phyloP scores from a whole-genome alignment of 2,113 vertebrate species.

The Dendrocopos noguchii region DNA sequence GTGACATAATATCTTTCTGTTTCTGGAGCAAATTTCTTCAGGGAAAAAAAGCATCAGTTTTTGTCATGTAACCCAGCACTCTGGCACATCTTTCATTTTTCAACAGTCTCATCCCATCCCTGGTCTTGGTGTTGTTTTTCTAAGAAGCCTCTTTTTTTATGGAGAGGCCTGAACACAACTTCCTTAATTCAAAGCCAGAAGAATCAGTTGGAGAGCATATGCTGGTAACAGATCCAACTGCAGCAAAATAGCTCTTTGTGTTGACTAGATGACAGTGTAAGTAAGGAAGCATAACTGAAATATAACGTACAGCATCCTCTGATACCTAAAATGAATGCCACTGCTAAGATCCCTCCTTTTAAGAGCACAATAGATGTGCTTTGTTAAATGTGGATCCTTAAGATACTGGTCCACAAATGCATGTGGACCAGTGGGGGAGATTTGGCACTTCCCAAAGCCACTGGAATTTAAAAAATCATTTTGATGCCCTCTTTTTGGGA shows the following conservation, averaged over 20 bases:
- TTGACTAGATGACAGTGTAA: background rate
- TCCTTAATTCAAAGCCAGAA: background rate
- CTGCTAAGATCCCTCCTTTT: background rate
- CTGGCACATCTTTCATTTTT: background rate
- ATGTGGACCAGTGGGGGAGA: background rate
- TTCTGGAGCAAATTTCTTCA: background rate
- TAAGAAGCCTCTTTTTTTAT: background rate
- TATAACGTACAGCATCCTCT: background rate
- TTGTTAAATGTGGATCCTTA: background rate
- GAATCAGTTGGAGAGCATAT: background rate
- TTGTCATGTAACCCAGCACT: background rate
- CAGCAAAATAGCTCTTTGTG: background rate
- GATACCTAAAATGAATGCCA: background rate
- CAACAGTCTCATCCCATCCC: background rate
- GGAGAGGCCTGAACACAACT: background rate
- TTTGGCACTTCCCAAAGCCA: background rate
- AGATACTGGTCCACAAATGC: background rate
- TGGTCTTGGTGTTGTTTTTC: background rate
- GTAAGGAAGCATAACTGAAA: background rate
- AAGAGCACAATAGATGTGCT: accelerated
- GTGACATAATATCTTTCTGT: background rate
- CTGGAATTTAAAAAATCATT: background rate
- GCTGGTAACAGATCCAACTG: background rate
- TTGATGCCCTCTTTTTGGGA: background rate
- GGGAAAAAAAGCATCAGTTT: background rate